Evolutionary conservation across 2,797 vertebrate genomes (phyloP).

Genomic region (Urosaurus nigricauda): DNA sequence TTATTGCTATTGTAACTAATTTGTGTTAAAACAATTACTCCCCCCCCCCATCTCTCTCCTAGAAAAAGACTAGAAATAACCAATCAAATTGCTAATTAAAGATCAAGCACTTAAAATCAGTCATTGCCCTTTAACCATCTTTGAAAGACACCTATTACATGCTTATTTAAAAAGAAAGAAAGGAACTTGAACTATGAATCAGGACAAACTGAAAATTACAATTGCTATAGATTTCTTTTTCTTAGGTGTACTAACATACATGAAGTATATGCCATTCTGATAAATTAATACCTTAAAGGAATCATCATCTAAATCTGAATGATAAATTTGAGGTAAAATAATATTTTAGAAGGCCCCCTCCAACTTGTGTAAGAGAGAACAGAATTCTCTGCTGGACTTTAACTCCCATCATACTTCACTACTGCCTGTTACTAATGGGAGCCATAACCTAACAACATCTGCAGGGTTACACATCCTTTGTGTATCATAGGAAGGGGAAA

Average conservation of each 20-base stretch:
- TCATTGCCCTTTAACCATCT: not conserved
- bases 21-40: not conserved
- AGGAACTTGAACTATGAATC: slow-evolving; percentile 5
- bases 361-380: slow-evolving; percentile 36
- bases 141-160: not conserved
- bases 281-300: not conserved
- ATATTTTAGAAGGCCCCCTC: not conserved
- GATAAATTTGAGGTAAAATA: slow-evolving; percentile 4
- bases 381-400: not conserved
- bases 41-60: not conserved
- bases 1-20: not conserved
- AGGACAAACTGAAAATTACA: slow-evolving; percentile 45
- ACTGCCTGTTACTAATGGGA: too few relatives aligned
- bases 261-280: slow-evolving; percentile 5
- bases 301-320: slow-evolving; percentile 18
- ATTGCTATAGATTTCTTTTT: not conserved
- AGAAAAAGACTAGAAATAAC: not conserved
- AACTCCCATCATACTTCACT: too few relatives aligned
- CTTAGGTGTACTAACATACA: not conserved
- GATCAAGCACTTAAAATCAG: slow-evolving; percentile 14
- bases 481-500: not conserved
- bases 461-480: too few relatives aligned
- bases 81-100: not conserved
- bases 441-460: too few relatives aligned
- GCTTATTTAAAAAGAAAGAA: not conserved